Evolutionary conservation across 1,140 invertebrate species (phyloP).

Genomic region (Marisa cornuarietis): DNA sequence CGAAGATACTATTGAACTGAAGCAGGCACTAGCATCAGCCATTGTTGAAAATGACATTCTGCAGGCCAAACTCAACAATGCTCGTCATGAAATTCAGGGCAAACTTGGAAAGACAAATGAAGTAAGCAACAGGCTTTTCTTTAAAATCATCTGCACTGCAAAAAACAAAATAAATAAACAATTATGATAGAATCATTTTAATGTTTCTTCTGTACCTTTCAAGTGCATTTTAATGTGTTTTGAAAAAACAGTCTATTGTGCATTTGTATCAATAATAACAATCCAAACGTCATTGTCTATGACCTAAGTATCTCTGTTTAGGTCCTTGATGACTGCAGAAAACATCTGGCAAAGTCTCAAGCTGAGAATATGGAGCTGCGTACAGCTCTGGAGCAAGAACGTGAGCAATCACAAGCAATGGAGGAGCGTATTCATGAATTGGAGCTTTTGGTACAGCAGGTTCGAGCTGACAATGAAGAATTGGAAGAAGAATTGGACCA

Average conservation of each 20-base stretch:
- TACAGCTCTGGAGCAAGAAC: conserved; percentile 48
- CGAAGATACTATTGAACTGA: conserved; percentile 53
- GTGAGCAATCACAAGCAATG: conserved; percentile 32
- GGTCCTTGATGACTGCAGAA: conserved; percentile 52
- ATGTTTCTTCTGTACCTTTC: too few species aligned
- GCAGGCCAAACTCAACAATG: conserved; percentile 54
- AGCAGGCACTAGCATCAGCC: conserved; percentile 53
- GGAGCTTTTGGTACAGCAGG: conserved; percentile 36
- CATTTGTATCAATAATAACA: too few species aligned
- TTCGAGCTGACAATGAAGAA: conserved; percentile 28
- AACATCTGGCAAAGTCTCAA: conserved; percentile 52
- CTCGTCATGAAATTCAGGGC: conserved; percentile 50
- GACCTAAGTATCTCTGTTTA: background rate
- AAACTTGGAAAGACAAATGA: conserved; percentile 56
- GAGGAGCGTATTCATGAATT: conserved; percentile 43
- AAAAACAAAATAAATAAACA: too few species aligned
- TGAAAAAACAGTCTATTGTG: too few species aligned
- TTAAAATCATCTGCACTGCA: too few species aligned
- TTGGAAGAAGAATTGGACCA: conserved; percentile 28
- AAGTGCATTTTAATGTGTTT: too few species aligned
- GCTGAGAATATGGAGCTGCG: conserved; percentile 58
- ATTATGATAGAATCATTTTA: too few species aligned
- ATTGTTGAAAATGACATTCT: conserved; percentile 59
- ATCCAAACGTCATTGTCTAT: too few species aligned
- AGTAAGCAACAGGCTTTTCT: conserved; percentile 18